A percentile compares a stretch with the other conserved stretches of the same genome.
Conservation (phyloP, 2,888 invertebrate genomes). For the Eupithecia subumbrata region DNA sequence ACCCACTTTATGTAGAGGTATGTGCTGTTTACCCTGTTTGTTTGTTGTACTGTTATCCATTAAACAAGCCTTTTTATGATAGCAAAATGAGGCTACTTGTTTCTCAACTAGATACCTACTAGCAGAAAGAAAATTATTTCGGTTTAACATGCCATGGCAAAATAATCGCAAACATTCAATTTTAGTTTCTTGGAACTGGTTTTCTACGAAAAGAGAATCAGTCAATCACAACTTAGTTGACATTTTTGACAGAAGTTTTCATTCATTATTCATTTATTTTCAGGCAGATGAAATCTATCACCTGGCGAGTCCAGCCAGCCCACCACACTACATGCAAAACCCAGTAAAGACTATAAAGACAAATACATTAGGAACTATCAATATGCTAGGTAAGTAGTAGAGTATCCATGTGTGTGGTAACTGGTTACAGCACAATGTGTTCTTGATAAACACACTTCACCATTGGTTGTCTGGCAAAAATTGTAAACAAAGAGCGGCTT, state of each 20-base stretch:
- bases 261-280: conserved; percentile 15
- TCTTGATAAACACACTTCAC: not conserved
- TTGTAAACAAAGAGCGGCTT: not conserved
- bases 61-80: conserved; percentile 3
- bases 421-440: not conserved
- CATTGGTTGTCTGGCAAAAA: not conserved
- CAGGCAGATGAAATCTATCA: conserved; percentile 98
- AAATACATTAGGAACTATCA: conserved; percentile 98
- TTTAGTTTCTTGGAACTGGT: not conserved
- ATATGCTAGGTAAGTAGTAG: conserved; percentile 92
- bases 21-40: not conserved
- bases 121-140: not conserved
- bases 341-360: conserved; percentile 99
- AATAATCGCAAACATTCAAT: not conserved
- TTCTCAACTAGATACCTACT: not conserved
- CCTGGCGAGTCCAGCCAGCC: conserved; percentile 99
- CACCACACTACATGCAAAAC: conserved; percentile 99
- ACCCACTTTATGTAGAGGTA: conserved; percentile 96
- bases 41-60: not conserved
- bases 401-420: too few relatives aligned
- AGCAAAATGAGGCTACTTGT: not conserved
- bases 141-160: not conserved
- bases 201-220: not conserved
- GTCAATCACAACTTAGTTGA: not conserved
- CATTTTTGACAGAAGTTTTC: not conserved